A percentile compares a stretch with the other conserved stretches of the same genome.
phyloP scores from a whole-genome alignment of 2,797 vertebrate genomes.

The Helarctos malayanus region DNA sequence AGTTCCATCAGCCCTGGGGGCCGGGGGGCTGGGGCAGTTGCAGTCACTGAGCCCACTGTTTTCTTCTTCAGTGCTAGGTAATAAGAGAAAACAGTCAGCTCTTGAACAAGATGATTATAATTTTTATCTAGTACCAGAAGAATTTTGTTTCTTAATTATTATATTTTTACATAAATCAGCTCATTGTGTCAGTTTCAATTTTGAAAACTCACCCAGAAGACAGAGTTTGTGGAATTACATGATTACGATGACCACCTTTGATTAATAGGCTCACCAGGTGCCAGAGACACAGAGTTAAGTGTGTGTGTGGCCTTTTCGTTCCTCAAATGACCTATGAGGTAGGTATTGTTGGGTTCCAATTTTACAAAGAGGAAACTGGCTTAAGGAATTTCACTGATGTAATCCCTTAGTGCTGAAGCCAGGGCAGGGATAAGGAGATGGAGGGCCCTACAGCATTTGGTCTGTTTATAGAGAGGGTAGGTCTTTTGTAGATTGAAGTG shows the following conservation, averaged over 20 bases:
- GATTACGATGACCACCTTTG: neutral
- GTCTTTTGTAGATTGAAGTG: neutral
- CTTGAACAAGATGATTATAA: neutral
- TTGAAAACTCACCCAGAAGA: conserved; percentile 26
- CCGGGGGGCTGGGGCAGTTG: neutral
- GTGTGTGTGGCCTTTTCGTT: neutral
- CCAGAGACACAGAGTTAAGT: neutral
- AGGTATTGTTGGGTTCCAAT: neutral
- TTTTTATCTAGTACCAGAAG: neutral
- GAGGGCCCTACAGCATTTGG: neutral
- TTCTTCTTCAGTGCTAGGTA: neutral
- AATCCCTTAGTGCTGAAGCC: neutral
- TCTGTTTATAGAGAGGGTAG: neutral
- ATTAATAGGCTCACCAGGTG: neutral
- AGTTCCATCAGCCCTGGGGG: neutral
- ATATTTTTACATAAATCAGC: neutral
- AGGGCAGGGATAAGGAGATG: neutral
- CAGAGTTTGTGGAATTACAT: neutral
- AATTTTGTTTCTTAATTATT: conserved; percentile 29
- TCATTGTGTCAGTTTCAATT: neutral
- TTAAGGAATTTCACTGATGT: neutral
- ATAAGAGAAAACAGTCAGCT: neutral
- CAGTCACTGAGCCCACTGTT: neutral
- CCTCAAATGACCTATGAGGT: neutral
- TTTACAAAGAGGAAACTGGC: neutral